A percentile compares a stretch with the other conserved stretches of the same genome.
Evolutionary conservation across 2,113 vertebrate genomes (phyloP).

Genomic region (Phaethon lepturus): DNA sequence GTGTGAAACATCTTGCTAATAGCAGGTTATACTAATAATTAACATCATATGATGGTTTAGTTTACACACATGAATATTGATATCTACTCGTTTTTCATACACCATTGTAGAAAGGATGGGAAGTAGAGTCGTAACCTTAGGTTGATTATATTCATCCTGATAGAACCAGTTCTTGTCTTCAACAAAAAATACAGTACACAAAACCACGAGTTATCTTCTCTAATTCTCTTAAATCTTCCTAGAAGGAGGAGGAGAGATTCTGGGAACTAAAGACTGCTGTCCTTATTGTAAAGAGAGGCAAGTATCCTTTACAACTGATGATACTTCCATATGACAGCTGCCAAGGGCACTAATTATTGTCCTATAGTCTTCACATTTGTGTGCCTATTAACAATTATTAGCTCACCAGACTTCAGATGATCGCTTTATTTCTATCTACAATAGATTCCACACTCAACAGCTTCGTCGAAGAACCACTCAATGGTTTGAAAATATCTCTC

Average conservation of each 20-base stretch:
- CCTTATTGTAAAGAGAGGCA: not conserved
- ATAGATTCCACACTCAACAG: not conserved
- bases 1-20: not conserved
- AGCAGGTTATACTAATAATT: not conserved
- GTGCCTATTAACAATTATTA: slow-evolving; percentile 42
- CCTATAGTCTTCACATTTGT: slow-evolving; percentile 7
- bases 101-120: not conserved
- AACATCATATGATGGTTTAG: not conserved
- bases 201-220: not conserved
- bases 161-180: not conserved
- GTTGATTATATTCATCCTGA: not conserved
- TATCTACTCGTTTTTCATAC: not conserved
- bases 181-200: not conserved
- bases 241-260: not conserved
- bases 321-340: slow-evolving; percentile 19
- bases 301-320: slow-evolving; percentile 1
- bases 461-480: not conserved
- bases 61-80: not conserved
- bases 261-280: not conserved
- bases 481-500: not conserved
- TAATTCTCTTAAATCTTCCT: not conserved
- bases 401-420: not conserved
- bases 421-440: not conserved
- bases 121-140: not conserved
- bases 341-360: slow-evolving; percentile 7